These are phyloP conservation scores for Echinometra lucunter DNA, from an alignment of 53 echinoderm and acorn worm genomes.

Conservation along the genomic window DNA sequence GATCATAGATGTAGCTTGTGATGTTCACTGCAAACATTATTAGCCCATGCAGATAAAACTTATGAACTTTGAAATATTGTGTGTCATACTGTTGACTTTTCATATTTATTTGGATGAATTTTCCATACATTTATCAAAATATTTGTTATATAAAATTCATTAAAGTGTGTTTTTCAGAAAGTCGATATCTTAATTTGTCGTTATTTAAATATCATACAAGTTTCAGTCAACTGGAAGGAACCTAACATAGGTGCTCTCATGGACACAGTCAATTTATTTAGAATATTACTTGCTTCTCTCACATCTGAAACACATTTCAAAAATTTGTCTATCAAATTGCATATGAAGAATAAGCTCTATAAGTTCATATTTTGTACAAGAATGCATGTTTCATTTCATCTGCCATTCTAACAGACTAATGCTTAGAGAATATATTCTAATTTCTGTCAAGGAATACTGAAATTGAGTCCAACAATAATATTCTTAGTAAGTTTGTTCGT, in stretches of 20 bases:
- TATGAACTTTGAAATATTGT: neutral
- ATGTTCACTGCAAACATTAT: no score
- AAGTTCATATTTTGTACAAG: no score
- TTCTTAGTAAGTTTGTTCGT: no score
- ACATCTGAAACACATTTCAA: no score
- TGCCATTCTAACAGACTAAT: no score
- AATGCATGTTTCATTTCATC: no score
- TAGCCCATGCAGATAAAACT: neutral
- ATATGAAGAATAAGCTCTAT: no score
- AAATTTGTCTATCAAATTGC: no score
- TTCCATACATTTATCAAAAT: neutral
- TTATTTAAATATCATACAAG: neutral
- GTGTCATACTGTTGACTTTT: neutral
- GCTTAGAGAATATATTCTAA: neutral
- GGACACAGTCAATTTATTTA: no score
- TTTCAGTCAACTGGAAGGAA: neutral
- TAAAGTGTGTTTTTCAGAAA: conserved; percentile 26
- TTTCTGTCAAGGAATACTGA: neutral
- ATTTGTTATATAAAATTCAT: conserved; percentile 8
- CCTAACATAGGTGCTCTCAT: no score
- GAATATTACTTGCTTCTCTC: no score
- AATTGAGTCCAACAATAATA: neutral
- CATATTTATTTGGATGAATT: neutral
- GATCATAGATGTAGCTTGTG: no score
- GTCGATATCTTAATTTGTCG: neutral